phyloP scores from a whole-genome alignment of 2,888 invertebrate species.

The Pelosia muscerda region DNA sequence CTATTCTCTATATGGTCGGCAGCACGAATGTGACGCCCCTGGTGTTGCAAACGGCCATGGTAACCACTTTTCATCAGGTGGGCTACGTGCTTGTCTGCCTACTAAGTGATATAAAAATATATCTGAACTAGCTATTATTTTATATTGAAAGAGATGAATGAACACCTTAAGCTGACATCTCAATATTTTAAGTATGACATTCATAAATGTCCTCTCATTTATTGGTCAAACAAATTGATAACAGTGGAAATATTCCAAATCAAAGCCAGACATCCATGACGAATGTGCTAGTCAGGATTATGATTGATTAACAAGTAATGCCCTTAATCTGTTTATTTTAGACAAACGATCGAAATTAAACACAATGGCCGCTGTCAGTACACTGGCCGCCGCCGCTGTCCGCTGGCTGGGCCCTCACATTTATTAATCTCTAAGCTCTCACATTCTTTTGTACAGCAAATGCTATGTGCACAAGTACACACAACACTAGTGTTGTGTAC shows the following conservation, averaged over 20 bases:
- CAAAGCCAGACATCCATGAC: neutral
- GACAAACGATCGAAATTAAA: slow-evolving; percentile 5
- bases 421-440: slow-evolving; percentile 22
- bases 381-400: slow-evolving; percentile 6
- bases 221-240: slow-evolving; percentile 2
- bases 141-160: too few species aligned
- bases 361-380: neutral
- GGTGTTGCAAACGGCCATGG: too few species aligned
- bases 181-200: neutral
- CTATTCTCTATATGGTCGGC: too few species aligned
- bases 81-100: too few species aligned
- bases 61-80: too few species aligned
- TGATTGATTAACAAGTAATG: neutral
- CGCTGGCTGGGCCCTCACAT: neutral
- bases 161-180: neutral
- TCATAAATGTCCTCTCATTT: neutral
- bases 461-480: slow-evolving; percentile 17
- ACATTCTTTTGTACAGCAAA: slow-evolving; percentile 22
- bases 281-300: neutral
- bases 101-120: too few species aligned
- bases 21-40: too few species aligned
- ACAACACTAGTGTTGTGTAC: slow-evolving; percentile 28
- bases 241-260: neutral
- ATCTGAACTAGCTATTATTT: too few species aligned
- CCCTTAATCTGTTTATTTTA: neutral